These are phyloP conservation scores for Pterois miles DNA, from an alignment of 2,797 vertebrate genomes.

Conservation along the genomic window DNA sequence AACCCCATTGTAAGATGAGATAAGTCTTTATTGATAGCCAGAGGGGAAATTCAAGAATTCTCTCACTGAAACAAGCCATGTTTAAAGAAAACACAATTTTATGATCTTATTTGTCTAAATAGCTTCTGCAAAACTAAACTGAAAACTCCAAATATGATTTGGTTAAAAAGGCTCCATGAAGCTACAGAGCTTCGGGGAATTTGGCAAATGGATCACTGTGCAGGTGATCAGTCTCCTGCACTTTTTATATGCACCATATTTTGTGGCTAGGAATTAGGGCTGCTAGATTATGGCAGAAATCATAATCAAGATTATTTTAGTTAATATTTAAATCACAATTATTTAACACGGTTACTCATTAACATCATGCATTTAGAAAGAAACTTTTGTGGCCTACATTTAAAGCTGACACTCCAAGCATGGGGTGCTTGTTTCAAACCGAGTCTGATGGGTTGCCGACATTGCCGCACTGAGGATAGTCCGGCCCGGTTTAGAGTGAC, in stretches of 20 bases:
- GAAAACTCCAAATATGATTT: background rate
- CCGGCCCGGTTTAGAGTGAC: too few species aligned
- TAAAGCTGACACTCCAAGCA: too few species aligned
- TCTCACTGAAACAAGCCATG: background rate
- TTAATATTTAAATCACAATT: too few species aligned
- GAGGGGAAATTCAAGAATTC: background rate
- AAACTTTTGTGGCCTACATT: too few species aligned
- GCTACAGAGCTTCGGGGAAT: conserved; percentile 2
- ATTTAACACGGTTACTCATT: too few species aligned
- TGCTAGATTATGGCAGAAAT: too few species aligned
- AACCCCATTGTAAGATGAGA: background rate
- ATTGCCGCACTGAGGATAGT: too few species aligned
- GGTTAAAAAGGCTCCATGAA: background rate
- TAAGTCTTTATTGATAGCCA: background rate
- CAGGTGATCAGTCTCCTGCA: conserved; percentile 1
- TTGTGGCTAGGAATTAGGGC: background rate
- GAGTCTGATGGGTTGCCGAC: too few species aligned
- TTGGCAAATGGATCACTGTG: background rate
- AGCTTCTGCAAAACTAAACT: background rate
- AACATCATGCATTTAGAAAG: too few species aligned
- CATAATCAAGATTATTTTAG: too few species aligned
- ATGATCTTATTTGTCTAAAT: background rate
- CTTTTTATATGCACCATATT: background rate
- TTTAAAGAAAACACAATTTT: background rate
- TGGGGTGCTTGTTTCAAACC: too few species aligned